Evolutionary conservation across 2,113 vertebrate genomes (phyloP).

Genomic region (Dendrocopos noguchii): DNA sequence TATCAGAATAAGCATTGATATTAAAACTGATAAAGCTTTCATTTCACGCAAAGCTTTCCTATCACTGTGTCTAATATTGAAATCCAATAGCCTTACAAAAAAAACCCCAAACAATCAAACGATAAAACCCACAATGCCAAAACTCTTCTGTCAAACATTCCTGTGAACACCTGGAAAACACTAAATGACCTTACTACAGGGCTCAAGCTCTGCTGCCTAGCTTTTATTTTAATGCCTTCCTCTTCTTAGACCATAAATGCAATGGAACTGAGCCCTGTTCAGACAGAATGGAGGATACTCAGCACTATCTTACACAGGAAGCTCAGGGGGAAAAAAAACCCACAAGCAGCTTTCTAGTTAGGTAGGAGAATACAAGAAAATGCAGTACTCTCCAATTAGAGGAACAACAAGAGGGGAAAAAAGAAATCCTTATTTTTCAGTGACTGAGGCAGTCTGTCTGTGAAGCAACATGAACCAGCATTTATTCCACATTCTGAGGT

Average conservation of each 20-base stretch:
- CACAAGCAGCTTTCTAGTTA: neutral
- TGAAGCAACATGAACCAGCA: neutral
- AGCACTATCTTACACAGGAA: neutral
- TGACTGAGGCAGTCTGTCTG: neutral
- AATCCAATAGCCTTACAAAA: neutral
- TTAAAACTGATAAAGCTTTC: neutral
- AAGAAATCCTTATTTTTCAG: neutral
- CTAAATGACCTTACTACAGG: neutral
- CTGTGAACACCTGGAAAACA: neutral
- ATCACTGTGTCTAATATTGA: neutral
- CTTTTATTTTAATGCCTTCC: neutral
- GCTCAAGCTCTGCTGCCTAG: neutral
- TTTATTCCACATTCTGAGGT: neutral
- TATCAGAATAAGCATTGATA: conserved; percentile 61
- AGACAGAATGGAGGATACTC: neutral
- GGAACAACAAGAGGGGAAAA: neutral
- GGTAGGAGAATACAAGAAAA: neutral
- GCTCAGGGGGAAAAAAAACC: neutral
- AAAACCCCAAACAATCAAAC: neutral
- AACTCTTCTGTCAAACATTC: neutral
- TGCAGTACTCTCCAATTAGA: neutral
- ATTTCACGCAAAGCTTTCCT: neutral
- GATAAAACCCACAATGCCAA: neutral
- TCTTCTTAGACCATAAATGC: neutral
- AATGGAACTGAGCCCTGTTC: neutral